Percentiles rank a stretch among this genome's conserved stretches.
Conservation (phyloP, 2,888 invertebrate species). For the Torymus auratus region DNA sequence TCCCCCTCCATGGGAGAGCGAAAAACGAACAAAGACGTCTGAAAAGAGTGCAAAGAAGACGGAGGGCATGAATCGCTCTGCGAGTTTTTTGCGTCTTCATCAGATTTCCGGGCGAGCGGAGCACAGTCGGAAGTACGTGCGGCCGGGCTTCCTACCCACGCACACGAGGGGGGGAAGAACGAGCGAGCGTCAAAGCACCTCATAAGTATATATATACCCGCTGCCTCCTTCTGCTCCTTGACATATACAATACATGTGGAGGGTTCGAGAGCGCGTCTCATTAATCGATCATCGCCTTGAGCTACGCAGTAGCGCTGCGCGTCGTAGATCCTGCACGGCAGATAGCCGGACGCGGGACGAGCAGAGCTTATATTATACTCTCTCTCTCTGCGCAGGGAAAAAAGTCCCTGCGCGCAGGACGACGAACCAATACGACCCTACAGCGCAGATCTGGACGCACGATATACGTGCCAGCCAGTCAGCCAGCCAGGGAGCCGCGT, state of each 20-base stretch:
- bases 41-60: no score
- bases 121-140: slow-evolving; percentile 49
- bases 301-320: not conserved
- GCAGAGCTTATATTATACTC: not conserved
- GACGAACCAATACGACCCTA: slow-evolving; percentile 57
- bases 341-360: slow-evolving; percentile 33
- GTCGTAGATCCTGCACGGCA: slow-evolving; percentile 42
- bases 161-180: not conserved
- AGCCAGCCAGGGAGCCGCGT: slow-evolving; percentile 2
- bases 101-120: slow-evolving; percentile 46
- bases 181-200: not conserved
- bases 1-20: not conserved
- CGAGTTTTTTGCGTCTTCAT: slow-evolving; percentile 52
- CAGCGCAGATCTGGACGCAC: slow-evolving; percentile 39
- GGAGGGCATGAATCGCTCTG: no score
- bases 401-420: slow-evolving; percentile 22
- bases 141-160: not conserved
- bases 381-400: not conserved
- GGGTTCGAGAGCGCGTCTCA: slow-evolving; percentile 21
- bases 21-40: not conserved
- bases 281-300: slow-evolving; percentile 58
- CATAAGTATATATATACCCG: no score
- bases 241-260: not conserved
- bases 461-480: slow-evolving; percentile 40
- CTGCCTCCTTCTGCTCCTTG: not conserved